Percentiles rank a stretch among this genome's conserved stretches.
Conservation (phyloP, 1,140 invertebrate species). For the Nephila pilipes region DNA sequence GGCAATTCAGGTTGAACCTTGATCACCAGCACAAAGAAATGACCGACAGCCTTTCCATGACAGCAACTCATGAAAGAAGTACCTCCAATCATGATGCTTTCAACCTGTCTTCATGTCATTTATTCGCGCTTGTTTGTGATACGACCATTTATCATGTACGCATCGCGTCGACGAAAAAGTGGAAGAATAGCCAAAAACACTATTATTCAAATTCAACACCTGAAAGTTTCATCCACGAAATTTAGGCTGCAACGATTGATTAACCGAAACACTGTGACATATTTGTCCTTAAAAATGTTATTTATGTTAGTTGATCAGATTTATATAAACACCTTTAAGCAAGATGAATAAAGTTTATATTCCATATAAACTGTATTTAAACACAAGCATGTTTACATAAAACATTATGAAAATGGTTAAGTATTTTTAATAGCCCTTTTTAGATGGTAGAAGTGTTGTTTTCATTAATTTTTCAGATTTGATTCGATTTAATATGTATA, state of each 20-base stretch:
- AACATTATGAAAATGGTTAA: too few relatives aligned
- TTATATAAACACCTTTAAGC: not conserved
- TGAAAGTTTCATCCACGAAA: not conserved
- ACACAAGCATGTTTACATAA: not conserved
- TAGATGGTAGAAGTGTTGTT: too few relatives aligned
- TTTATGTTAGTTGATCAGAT: not conserved
- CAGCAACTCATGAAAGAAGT: not conserved
- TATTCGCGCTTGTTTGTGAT: conserved; percentile 13
- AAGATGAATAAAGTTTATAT: not conserved
- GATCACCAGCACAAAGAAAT: conserved; percentile 23
- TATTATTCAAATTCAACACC: not conserved
- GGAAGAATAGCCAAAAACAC: not conserved
- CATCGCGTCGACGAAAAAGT: not conserved
- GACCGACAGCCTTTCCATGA: conserved; percentile 21
- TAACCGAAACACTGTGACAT: not conserved
- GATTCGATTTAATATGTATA: too few relatives aligned
- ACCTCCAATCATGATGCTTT: conserved; percentile 20
- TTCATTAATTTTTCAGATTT: too few relatives aligned
- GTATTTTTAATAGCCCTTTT: too few relatives aligned
- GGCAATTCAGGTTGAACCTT: conserved; percentile 36
- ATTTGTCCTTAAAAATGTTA: not conserved
- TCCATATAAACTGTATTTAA: not conserved
- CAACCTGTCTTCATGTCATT: conserved; percentile 41
- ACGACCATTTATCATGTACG: conserved; percentile 27
- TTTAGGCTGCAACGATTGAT: not conserved